Percentiles rank a stretch among this genome's conserved stretches.
These are phyloP conservation scores for Xiphias gladius DNA, from an alignment of 2,113 vertebrate species.

Conservation along the genomic window DNA sequence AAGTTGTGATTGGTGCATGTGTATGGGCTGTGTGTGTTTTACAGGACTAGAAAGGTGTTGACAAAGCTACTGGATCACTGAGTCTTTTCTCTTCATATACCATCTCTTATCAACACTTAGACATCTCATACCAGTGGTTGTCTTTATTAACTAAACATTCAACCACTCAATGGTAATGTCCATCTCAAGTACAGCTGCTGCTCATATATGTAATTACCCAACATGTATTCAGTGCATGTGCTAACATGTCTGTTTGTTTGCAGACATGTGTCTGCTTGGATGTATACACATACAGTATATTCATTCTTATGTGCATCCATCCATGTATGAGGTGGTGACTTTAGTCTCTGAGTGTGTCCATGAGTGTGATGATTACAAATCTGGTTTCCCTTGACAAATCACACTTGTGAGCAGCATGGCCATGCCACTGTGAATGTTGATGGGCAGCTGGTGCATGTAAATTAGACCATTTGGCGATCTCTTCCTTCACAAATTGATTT, in stretches of 20 bases:
- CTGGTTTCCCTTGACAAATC: constrained; percentile 61
- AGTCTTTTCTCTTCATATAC: constrained; percentile 27
- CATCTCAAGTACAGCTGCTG: constrained; percentile 8
- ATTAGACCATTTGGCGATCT: constrained; percentile 63
- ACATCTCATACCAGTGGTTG: constrained; percentile 5
- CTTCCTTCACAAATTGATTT: constrained; percentile 29
- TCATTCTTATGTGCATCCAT: constrained; percentile 14
- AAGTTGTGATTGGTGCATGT: constrained; percentile 11
- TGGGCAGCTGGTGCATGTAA: constrained; percentile 61
- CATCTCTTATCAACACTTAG: constrained; percentile 44
- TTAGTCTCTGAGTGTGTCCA: constrained; percentile 32
- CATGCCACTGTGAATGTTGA: constrained; percentile 50
- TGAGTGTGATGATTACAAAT: constrained; percentile 67
- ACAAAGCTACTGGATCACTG: constrained; percentile 48
- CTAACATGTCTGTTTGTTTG: constrained; percentile 4
- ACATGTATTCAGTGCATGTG: constrained; percentile 4
- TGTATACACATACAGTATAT: not conserved
- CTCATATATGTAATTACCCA: constrained; percentile 23
- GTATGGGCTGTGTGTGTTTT: constrained; percentile 1
- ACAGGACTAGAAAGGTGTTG: constrained; percentile 37
- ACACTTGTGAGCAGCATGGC: constrained; percentile 46
- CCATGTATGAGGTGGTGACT: constrained; percentile 55
- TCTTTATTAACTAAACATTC: not conserved
- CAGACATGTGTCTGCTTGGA: not conserved
- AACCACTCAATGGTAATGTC: not conserved